phyloP scores from a whole-genome alignment of 2,113 vertebrate genomes.

The Parus major region DNA sequence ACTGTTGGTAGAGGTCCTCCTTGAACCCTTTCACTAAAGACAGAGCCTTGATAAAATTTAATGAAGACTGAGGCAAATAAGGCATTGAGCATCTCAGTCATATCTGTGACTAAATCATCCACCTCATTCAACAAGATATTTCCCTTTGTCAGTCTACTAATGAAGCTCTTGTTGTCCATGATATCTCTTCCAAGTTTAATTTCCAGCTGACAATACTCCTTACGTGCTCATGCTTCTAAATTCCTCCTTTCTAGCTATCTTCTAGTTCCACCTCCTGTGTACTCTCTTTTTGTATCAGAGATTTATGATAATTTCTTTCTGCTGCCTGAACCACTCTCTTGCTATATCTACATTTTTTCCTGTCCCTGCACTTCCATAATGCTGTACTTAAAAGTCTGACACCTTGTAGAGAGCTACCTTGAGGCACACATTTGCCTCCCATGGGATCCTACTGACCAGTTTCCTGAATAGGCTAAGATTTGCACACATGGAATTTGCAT shows the following conservation, averaged over 20 bases:
- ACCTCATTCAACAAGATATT: neutral
- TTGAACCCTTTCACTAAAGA: neutral
- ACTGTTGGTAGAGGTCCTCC: neutral
- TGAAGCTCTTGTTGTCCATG: neutral
- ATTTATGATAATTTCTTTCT: neutral
- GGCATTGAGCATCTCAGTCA: neutral
- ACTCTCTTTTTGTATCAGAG: neutral
- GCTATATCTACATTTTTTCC: neutral
- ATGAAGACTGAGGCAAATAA: neutral
- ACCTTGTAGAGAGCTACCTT: neutral
- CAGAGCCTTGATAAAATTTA: neutral
- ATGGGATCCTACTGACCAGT: neutral
- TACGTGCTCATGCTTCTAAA: neutral
- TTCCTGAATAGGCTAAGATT: neutral
- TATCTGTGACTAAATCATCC: neutral
- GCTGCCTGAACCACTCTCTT: neutral
- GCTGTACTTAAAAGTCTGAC: neutral
- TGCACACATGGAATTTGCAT: neutral
- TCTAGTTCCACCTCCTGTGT: neutral
- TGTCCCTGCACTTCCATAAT: neutral
- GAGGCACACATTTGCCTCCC: neutral
- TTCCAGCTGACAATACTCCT: neutral
- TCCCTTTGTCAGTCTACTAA: neutral
- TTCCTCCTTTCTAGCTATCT: neutral
- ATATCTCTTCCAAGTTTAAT: neutral